Evolutionary conservation across 2,113 vertebrate genomes (phyloP), one percentile per base, ranked within the genome.

Genomic region (Cinclus mexicanus): DNA sequence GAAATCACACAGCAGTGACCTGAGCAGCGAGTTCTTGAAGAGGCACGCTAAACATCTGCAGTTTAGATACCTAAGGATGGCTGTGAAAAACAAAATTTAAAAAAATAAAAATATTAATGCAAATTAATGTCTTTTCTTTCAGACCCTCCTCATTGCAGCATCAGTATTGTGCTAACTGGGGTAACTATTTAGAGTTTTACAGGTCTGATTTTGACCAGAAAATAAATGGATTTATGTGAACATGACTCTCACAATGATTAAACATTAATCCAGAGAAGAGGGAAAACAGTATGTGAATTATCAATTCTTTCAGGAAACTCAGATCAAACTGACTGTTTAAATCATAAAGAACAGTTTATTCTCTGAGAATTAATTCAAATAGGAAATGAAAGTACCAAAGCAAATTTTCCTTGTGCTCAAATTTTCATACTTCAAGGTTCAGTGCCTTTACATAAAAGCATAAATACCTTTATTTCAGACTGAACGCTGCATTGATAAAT

Each of bases 341-440:
- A 88, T 67, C 18, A 85, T 12, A 72, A 83, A 86, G 44, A 72
- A 29, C 14, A 75, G 35, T 85, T 90, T 83, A 47, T 39, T 63
- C 56, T 68, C 68, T 55, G 88, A 85, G 53, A 90, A 64, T 65
- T 85, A 88, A 83, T 41, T 67, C 33, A 80, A 80, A 88, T 22
- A 86, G 29, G 16, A 88, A 88, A 90, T 20, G 5, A 85, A 92
- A 76, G 22, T 8, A 92, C 39, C 65, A 79, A 31, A 79, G 11
- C 17, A 90, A 78, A 25, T 70, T 84, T 59, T 78, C 17, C 69
- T 88, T 49, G 29, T 44, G 67, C 35, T 83, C 31, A 44, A 20
- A 44, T 76, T 90, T 29, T 79, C 75, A 64, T 49, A 76, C 11
- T 52, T 83, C 56, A 79, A 31, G 60, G 75, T 90, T 88, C 57